Percentiles rank a stretch among this genome's conserved stretches.
These are phyloP conservation scores for Caenorhabditis sp. DNA, from an alignment of 2,888 invertebrate genomes.

Conservation along the genomic window DNA sequence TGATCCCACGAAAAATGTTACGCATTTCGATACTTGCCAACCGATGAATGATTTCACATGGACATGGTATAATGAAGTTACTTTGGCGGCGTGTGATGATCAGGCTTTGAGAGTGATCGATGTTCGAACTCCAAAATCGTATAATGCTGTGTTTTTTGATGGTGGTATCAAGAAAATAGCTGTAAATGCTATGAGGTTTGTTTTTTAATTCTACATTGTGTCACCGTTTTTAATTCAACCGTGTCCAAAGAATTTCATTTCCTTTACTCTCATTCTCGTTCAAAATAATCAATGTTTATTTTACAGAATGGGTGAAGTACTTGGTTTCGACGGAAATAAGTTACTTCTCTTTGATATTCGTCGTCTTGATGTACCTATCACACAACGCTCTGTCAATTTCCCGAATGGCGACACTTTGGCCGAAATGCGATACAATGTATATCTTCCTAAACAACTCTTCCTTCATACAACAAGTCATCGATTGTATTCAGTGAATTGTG, in stretches of 20 bases:
- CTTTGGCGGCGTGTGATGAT: conserved; percentile 25
- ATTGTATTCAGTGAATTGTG: conserved; percentile 11
- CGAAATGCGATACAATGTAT: conserved; percentile 32
- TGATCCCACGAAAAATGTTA: conserved; percentile 14
- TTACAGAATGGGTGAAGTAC: conserved; percentile 15
- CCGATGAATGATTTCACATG: conserved; percentile 25
- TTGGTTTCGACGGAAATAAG: conserved; percentile 18
- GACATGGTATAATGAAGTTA: conserved; percentile 19
- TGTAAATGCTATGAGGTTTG: conserved; percentile 3
- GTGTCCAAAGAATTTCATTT: too few species aligned
- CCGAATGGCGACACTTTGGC: background rate
- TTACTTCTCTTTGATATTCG: conserved; percentile 29
- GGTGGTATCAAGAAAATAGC: conserved; percentile 23
- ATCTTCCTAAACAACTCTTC: conserved; percentile 26
- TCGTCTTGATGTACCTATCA: conserved; percentile 16
- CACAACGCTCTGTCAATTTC: conserved; percentile 6
- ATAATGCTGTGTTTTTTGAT: conserved; percentile 24
- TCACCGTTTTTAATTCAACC: too few species aligned
- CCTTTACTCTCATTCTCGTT: too few species aligned
- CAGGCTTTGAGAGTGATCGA: conserved; percentile 23
- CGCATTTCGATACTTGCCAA: conserved; percentile 11
- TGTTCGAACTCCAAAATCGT: conserved; percentile 17
- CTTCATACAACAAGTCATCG: conserved; percentile 22
- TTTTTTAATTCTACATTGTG: too few species aligned
- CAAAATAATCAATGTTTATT: too few species aligned